phyloP scores from a whole-genome alignment of 2,888 invertebrate species.

The Sphaerophoria rueppellii region DNA sequence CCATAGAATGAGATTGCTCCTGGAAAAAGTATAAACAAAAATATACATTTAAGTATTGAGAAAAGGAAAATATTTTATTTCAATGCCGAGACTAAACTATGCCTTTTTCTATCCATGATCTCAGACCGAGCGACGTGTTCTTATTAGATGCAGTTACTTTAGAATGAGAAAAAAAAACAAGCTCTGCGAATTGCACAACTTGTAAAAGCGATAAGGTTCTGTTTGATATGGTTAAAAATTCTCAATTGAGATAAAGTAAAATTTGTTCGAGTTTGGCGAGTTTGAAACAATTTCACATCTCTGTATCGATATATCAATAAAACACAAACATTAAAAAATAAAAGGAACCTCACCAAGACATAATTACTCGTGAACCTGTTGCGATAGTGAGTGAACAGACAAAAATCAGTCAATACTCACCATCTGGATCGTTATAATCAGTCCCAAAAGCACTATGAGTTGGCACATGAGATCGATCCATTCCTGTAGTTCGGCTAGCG shows the following conservation, averaged over 20 bases:
- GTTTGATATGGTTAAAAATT: too few relatives aligned
- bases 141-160: too few relatives aligned
- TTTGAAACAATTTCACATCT: background rate
- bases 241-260: too few relatives aligned
- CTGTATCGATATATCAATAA: too few relatives aligned
- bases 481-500: conserved; percentile 78
- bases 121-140: too few relatives aligned
- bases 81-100: background rate
- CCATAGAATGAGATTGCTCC: conserved; percentile 81
- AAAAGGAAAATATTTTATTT: conserved; percentile 2
- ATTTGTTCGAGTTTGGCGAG: too few relatives aligned
- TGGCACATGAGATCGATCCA: conserved; percentile 80
- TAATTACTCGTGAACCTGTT: background rate
- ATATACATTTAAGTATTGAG: conserved; percentile 24
- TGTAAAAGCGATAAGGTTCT: too few relatives aligned
- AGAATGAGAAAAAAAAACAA: too few relatives aligned
- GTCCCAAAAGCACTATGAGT: conserved; percentile 81
- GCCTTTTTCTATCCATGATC: too few relatives aligned
- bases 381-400: background rate
- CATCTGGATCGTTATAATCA: conserved; percentile 75
- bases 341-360: background rate
- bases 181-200: too few relatives aligned
- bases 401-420: conserved; percentile 49
- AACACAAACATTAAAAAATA: too few relatives aligned
- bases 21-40: conserved; percentile 66